Percentiles rank a stretch among this genome's conserved stretches.
These are phyloP conservation scores for Oophaga pumilio DNA, from an alignment of 2,113 vertebrate genomes.

Conservation along the genomic window DNA sequence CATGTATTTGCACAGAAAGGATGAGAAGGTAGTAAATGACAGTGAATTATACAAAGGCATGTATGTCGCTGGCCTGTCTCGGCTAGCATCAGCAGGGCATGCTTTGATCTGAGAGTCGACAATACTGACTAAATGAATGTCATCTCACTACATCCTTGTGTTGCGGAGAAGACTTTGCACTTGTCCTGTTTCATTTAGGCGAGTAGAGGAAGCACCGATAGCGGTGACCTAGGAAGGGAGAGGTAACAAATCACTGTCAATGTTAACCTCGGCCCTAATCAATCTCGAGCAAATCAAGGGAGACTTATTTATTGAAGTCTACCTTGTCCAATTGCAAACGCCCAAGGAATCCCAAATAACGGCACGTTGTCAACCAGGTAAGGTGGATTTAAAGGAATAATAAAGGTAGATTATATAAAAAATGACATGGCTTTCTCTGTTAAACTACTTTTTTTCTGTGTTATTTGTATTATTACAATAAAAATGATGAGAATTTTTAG, in stretches of 20 bases:
- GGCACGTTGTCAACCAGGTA: not conserved
- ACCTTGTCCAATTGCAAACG: not conserved
- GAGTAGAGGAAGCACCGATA: constrained; percentile 7
- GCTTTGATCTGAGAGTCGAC: constrained; percentile 36
- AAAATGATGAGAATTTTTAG: not conserved
- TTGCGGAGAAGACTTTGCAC: constrained; percentile 35
- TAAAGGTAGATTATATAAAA: not conserved
- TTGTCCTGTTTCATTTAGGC: constrained; percentile 51
- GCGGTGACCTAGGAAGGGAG: constrained; percentile 17
- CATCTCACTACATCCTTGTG: constrained; percentile 17
- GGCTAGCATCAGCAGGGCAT: constrained; percentile 17
- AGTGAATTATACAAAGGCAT: constrained; percentile 26
- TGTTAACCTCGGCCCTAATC: constrained; percentile 33
- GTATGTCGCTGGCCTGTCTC: not conserved
- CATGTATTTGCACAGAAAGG: not conserved
- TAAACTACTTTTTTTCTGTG: not conserved
- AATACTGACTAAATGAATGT: constrained; percentile 52
- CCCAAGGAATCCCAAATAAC: not conserved
- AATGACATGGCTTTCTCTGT: not conserved
- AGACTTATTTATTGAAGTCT: constrained; percentile 39
- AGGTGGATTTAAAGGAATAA: not conserved
- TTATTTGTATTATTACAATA: not conserved
- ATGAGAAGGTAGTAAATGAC: not conserved
- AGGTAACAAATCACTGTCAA: constrained; percentile 48
- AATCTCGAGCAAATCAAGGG: constrained; percentile 40